Conservation (phyloP, 2,113 vertebrate species). For the Megaptera novaeangliae region DNA sequence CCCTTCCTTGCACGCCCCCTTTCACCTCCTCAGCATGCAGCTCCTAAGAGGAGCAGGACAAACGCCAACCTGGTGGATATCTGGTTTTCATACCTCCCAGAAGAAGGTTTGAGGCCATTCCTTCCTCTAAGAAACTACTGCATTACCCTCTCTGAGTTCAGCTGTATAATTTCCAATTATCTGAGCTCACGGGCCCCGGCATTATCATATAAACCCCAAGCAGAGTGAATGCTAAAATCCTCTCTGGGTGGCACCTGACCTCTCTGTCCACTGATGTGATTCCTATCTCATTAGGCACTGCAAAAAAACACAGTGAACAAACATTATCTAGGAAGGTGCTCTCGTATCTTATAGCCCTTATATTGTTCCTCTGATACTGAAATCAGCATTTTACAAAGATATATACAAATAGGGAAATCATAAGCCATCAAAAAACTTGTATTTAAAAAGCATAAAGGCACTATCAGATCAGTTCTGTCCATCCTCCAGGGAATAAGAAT, state of each 20-base stretch:
- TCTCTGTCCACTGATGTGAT: constrained; percentile 39
- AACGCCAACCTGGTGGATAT: not conserved
- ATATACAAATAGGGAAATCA: constrained; percentile 36
- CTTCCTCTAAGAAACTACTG: not conserved
- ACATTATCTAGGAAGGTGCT: not conserved
- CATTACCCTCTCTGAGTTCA: not conserved
- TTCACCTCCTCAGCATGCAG: not conserved
- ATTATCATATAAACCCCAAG: constrained; percentile 11
- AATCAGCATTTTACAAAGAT: constrained; percentile 8
- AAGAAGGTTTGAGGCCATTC: not conserved
- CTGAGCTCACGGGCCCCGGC: not conserved
- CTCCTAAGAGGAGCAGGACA: not conserved
- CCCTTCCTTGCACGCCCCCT: not conserved
- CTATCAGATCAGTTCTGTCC: not conserved
- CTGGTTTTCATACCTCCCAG: not conserved
- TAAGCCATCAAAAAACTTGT: not conserved
- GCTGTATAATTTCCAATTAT: not conserved
- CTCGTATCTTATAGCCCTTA: not conserved
- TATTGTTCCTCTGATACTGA: not conserved
- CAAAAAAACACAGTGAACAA: not conserved
- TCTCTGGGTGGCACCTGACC: constrained; percentile 36
- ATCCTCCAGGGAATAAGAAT: not conserved
- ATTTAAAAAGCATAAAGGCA: not conserved
- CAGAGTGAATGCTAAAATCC: not conserved
- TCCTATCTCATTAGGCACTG: constrained; percentile 27